These are phyloP conservation scores for Schlechtendalia chinensis DNA, from an alignment of 1,140 invertebrate species.

Conservation along the genomic window DNA sequence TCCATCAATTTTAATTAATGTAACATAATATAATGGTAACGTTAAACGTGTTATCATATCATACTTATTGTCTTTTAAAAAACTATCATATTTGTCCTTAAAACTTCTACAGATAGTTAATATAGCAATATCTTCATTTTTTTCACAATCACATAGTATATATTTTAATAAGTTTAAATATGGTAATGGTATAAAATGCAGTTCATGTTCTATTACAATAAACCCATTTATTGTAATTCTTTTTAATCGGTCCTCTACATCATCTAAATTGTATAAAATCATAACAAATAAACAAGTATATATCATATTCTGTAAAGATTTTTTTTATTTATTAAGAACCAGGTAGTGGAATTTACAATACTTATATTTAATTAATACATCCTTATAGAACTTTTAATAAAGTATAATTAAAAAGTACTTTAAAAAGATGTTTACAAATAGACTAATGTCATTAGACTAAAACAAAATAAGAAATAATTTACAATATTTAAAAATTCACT, in stretches of 20 bases:
- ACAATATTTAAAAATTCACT: too few relatives aligned
- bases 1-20: constrained; percentile 47
- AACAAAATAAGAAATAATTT: too few relatives aligned
- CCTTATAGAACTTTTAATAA: too few relatives aligned
- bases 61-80: constrained; percentile 43
- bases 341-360: too few relatives aligned
- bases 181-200: constrained; percentile 31
- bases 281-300: background rate
- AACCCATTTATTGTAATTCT: constrained; percentile 1
- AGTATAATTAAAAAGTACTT: too few relatives aligned
- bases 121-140: constrained; percentile 35
- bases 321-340: too few relatives aligned
- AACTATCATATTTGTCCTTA: constrained; percentile 41
- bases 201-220: constrained; percentile 7
- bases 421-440: too few relatives aligned
- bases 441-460: too few relatives aligned
- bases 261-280: constrained; percentile 32
- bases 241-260: constrained; percentile 30
- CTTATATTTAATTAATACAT: too few relatives aligned
- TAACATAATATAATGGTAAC: constrained; percentile 41
- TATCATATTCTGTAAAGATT: too few relatives aligned
- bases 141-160: constrained; percentile 26
- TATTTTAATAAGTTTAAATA: constrained; percentile 27
- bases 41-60: constrained; percentile 30
- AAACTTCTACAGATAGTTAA: constrained; percentile 36